phyloP scores from a whole-genome alignment of 2,888 invertebrate species.

The Apodemia hepburni region DNA sequence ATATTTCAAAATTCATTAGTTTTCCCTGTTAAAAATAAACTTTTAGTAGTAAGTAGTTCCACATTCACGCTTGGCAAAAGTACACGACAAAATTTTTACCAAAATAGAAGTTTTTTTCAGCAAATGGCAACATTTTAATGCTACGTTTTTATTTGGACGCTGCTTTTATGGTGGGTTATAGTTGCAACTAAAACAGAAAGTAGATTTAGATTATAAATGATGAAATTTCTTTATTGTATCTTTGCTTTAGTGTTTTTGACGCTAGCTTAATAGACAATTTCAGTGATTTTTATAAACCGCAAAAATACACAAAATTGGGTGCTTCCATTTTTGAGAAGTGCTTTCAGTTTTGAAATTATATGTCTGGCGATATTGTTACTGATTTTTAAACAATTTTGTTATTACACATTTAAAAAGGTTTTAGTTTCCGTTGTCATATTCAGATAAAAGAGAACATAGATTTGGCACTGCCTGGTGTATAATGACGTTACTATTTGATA shows the following conservation, averaged over 20 bases:
- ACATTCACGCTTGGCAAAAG: not conserved
- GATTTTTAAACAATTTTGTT: not conserved
- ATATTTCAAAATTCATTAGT: not conserved
- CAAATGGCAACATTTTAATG: constrained; percentile 30
- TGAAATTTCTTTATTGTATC: constrained; percentile 37
- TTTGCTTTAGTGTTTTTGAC: constrained; percentile 37
- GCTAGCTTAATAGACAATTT: constrained; percentile 54
- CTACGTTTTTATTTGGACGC: constrained; percentile 67
- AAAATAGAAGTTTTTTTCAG: constrained; percentile 8
- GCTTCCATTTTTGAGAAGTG: constrained; percentile 63
- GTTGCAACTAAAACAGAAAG: constrained; percentile 80
- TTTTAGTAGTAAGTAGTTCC: not conserved
- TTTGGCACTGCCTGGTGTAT: too few species aligned
- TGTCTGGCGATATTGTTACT: not conserved
- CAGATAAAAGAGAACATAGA: too few species aligned
- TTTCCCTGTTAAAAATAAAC: not conserved
- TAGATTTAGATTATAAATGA: constrained; percentile 82
- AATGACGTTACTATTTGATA: too few species aligned
- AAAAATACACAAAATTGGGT: constrained; percentile 45
- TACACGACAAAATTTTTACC: not conserved
- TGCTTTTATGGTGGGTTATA: constrained; percentile 76
- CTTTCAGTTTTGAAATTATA: constrained; percentile 25
- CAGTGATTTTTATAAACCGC: constrained; percentile 28
- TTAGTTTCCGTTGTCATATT: not conserved
- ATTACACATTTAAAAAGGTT: not conserved